phyloP scores from a whole-genome alignment of 2,888 invertebrate genomes.

The Acanthococcus lagerstroemiae region DNA sequence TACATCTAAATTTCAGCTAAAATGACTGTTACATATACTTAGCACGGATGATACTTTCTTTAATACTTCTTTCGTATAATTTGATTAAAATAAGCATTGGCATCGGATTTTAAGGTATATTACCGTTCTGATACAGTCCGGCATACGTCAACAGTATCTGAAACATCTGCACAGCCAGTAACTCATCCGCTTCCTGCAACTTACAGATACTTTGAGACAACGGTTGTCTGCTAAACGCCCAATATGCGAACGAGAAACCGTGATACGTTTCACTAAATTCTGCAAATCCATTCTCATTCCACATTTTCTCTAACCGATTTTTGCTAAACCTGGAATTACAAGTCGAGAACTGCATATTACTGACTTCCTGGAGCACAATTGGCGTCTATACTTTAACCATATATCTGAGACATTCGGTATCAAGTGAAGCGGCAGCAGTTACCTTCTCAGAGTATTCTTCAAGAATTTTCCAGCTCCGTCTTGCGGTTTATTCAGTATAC shows the following conservation, averaged over 20 bases:
- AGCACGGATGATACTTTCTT: too few relatives aligned
- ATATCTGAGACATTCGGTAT: background rate
- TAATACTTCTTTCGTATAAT: too few relatives aligned
- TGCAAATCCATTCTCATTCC: conserved; percentile 54
- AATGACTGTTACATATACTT: too few relatives aligned
- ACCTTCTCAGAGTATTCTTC: conserved; percentile 73
- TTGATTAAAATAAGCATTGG: too few relatives aligned
- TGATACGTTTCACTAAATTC: conserved; percentile 74
- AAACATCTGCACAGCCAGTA: conserved; percentile 76
- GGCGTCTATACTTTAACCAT: background rate
- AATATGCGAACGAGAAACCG: conserved; percentile 74
- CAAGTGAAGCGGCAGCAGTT: conserved; percentile 5
- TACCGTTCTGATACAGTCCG: conserved; percentile 62
- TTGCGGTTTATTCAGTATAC: conserved; percentile 68
- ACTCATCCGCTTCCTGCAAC: conserved; percentile 76
- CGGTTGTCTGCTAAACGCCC: conserved; percentile 77
- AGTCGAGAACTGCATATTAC: background rate
- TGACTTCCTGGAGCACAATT: background rate
- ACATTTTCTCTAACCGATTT: conserved; percentile 66
- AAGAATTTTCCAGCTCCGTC: conserved; percentile 78
- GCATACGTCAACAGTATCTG: conserved; percentile 81
- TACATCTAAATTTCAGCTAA: too few relatives aligned
- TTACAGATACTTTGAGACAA: conserved; percentile 73
- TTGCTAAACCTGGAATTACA: conserved; percentile 52
- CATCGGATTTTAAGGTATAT: too few relatives aligned